Evolutionary conservation across 2,797 vertebrate genomes (phyloP).

Genomic region (Microcaecilia unicolor): DNA sequence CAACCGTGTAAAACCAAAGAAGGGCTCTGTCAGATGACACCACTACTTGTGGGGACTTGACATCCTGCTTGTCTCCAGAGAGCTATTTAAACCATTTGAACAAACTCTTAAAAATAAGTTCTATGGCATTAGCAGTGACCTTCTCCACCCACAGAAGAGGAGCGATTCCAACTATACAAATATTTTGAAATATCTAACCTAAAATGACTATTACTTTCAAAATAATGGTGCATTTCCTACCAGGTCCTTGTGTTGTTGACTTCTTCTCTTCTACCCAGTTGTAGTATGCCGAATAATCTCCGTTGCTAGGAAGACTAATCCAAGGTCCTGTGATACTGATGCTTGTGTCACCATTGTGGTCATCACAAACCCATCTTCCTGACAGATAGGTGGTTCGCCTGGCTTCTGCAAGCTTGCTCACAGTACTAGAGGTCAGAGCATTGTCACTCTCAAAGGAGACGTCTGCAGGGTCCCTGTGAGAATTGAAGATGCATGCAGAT

Average conservation of each 20-base stretch:
- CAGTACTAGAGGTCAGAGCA: constrained; percentile 86
- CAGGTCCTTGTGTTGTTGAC: constrained; percentile 77
- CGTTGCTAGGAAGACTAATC: constrained; percentile 84
- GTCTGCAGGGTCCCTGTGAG: constrained; percentile 82
- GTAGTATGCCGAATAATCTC: constrained; percentile 93
- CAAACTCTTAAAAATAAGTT: too few relatives aligned
- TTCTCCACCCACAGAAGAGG: too few relatives aligned
- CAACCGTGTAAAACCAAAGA: too few relatives aligned
- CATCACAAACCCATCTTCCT: constrained; percentile 92
- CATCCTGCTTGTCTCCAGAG: too few relatives aligned
- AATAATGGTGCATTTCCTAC: constrained; percentile 58
- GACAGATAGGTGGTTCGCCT: constrained; percentile 90
- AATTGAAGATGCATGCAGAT: neutral
- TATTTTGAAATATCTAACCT: too few relatives aligned
- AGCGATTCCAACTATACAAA: too few relatives aligned
- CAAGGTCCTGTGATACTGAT: constrained; percentile 86
- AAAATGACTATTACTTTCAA: too few relatives aligned
- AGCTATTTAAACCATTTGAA: too few relatives aligned
- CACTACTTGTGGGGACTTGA: too few relatives aligned
- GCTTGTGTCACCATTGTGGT: constrained; percentile 92
- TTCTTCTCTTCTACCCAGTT: constrained; percentile 94
- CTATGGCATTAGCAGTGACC: too few relatives aligned
- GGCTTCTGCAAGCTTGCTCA: constrained; percentile 89
- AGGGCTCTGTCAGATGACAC: too few relatives aligned
- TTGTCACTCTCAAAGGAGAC: constrained; percentile 72